Evolutionary conservation across 2,888 invertebrate genomes (phyloP), one percentile per base, ranked within the genome.

Genomic region (Rutpela maculata): DNA sequence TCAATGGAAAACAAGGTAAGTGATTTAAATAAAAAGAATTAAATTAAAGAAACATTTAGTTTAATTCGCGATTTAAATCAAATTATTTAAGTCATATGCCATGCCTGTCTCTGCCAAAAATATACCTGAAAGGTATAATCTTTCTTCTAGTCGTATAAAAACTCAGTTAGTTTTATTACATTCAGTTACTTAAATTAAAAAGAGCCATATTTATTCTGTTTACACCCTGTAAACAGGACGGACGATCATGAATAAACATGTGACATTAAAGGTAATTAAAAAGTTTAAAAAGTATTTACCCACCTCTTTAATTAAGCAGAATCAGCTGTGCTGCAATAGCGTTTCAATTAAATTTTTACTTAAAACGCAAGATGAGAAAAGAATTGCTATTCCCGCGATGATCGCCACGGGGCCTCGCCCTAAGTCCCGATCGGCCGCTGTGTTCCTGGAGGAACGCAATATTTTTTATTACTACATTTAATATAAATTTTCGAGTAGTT

Each of bases 311-410:
- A 50, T 50, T 50, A 50, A 50, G n/a, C 5, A 17, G 12, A 50
- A 50, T 50, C 12, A 50, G 50, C 6, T 50, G 1, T 3, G 7
- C n/a, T 50, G 50, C 50, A 50, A n/a, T n/a, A 50, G 50, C 50
- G 50, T 50, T 50, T 50, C n/a, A 50, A 50, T 50, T 50, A 50
- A 50, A n/a, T 50, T 50, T 50, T n/a, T 50, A 50, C 50, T n/a
- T n/a, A 50, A n/a, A n/a, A 50, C 50, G 15, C 50, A 12, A n/a
- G 50, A 50, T 50, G 50, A n/a, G n/a, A 50, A n/a, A 50, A n/a
- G 50, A 50, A 50, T 50, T 50, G 50, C 6, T 12, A 50, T 50
- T 50, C 50, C 50, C 50, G 15, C 6, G 50, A 50, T 15, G n/a
- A 50, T 50, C 50, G 3, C 50, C 43, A n/a, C 15, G 4, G 50